A percentile compares a stretch with the other conserved stretches of the same genome.
Conservation (phyloP, 1,140 invertebrate genomes). For the Zaprionus lachaisei region DNA sequence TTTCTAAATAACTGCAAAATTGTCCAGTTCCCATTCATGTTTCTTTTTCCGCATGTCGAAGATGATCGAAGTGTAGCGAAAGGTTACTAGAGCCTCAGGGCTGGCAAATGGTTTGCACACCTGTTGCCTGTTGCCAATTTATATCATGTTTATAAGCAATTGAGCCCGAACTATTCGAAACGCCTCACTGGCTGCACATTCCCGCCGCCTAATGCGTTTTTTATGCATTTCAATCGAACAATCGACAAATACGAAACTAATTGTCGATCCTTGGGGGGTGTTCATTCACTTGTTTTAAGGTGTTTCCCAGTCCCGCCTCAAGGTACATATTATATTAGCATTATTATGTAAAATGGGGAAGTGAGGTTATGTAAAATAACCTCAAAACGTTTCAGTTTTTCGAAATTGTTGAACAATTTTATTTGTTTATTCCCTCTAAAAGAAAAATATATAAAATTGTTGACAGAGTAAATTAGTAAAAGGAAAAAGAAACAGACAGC, state of each 20-base stretch:
- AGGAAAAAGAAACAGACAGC: too few species aligned
- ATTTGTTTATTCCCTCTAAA: too few species aligned
- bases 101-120: neutral
- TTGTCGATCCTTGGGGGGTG: neutral
- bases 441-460: too few species aligned
- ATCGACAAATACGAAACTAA: neutral
- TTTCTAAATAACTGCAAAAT: neutral
- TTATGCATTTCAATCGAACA: slow-evolving; percentile 5
- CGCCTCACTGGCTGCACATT: slow-evolving; percentile 2
- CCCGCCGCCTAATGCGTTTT: slow-evolving; percentile 2
- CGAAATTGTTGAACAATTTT: too few species aligned
- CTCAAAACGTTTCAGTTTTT: too few species aligned
- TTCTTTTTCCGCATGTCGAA: neutral
- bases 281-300: neutral
- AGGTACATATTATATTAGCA: neutral
- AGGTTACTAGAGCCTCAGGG: neutral
- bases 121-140: neutral
- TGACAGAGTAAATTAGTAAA: too few species aligned
- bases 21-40: neutral
- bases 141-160: slow-evolving; percentile 1
- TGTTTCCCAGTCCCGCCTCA: neutral
- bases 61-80: neutral
- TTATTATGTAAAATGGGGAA: neutral
- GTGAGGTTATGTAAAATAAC: neutral
- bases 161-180: neutral